Percentiles rank a stretch among this genome's conserved stretches.
Evolutionary conservation across 2,888 invertebrate genomes (phyloP).

Genomic region (Melieria crassipennis): DNA sequence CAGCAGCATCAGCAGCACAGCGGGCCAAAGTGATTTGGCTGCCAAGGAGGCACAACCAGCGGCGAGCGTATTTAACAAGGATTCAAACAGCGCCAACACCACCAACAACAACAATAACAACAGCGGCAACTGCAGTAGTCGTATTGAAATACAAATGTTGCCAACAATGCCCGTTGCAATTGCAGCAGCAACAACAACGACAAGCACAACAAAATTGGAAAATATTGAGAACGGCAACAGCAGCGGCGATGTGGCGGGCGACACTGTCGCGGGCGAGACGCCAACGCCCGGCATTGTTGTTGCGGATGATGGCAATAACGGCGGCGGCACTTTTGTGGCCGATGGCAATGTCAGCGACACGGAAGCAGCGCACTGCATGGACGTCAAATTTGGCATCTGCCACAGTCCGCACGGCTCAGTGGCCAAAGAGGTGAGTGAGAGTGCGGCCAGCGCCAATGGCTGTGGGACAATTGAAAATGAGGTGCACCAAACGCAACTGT

Average conservation of each 20-base stretch:
- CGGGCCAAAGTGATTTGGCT: slow-evolving; percentile 9
- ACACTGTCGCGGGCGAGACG: slow-evolving; percentile 8
- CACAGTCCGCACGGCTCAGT: slow-evolving; percentile 55
- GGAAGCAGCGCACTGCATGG: slow-evolving; percentile 56
- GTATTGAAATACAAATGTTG: slow-evolving; percentile 38
- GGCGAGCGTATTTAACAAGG: slow-evolving; percentile 34
- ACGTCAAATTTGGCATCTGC: slow-evolving; percentile 60
- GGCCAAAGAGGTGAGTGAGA: slow-evolving; percentile 59
- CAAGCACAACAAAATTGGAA: slow-evolving; percentile 17
- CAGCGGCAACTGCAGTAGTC: slow-evolving; percentile 29
- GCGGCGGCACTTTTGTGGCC: slow-evolving; percentile 41
- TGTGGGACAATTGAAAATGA: not conserved
- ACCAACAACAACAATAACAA: slow-evolving; percentile 39
- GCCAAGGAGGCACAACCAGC: slow-evolving; percentile 29
- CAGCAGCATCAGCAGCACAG: slow-evolving; percentile 54
- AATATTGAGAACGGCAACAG: slow-evolving; percentile 14
- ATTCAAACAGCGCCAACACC: slow-evolving; percentile 39
- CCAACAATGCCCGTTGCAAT: slow-evolving; percentile 41
- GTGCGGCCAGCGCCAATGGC: not conserved
- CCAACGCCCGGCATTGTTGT: slow-evolving; percentile 11
- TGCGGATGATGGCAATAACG: slow-evolving; percentile 29
- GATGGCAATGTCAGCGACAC: slow-evolving; percentile 55
- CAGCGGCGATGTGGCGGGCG: slow-evolving; percentile 21
- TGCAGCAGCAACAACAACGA: slow-evolving; percentile 18
- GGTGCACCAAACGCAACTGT: not conserved